Percentiles rank a stretch among this genome's conserved stretches.
Conservation (phyloP, 1,140 invertebrate genomes). For the Mya arenaria region DNA sequence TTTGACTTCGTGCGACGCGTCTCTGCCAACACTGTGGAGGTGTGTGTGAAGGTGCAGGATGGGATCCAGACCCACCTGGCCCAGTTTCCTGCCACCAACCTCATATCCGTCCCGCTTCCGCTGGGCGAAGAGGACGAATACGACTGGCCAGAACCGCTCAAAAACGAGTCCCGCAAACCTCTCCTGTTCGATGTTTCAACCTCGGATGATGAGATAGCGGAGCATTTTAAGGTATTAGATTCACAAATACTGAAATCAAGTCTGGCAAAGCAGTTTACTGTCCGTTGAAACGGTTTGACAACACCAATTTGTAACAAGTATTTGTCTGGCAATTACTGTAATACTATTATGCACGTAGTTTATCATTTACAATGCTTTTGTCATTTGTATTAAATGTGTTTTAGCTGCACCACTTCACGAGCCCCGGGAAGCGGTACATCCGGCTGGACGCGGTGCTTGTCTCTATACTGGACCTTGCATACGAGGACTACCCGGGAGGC, state of each 20-base stretch:
- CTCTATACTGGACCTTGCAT: conserved; percentile 7
- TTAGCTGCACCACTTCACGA: conserved; percentile 7
- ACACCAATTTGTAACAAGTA: too few relatives aligned
- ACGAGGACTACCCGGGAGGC: neutral
- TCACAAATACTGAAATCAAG: too few relatives aligned
- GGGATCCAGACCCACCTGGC: conserved; percentile 14
- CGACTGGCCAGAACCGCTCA: conserved; percentile 16
- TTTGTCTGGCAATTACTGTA: too few relatives aligned
- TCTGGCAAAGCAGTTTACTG: too few relatives aligned
- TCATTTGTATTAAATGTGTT: too few relatives aligned
- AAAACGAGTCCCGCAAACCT: conserved; percentile 29
- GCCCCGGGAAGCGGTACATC: conserved; percentile 28
- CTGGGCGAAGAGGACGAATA: conserved; percentile 39
- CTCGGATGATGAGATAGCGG: neutral
- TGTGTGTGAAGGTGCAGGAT: conserved; percentile 40
- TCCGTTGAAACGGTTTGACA: too few relatives aligned
- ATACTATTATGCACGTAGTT: too few relatives aligned
- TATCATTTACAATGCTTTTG: too few relatives aligned
- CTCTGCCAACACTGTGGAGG: conserved; percentile 2
- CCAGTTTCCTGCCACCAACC: conserved; percentile 13
- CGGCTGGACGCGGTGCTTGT: conserved; percentile 27
- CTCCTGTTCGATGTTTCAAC: conserved; percentile 34
- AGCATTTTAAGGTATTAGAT: conserved; percentile 22
- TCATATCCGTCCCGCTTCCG: conserved; percentile 20
- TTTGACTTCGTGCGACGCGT: conserved; percentile 22